Evolutionary conservation across 2,888 invertebrate species (phyloP).

Genomic region (Leuctra nigra): DNA sequence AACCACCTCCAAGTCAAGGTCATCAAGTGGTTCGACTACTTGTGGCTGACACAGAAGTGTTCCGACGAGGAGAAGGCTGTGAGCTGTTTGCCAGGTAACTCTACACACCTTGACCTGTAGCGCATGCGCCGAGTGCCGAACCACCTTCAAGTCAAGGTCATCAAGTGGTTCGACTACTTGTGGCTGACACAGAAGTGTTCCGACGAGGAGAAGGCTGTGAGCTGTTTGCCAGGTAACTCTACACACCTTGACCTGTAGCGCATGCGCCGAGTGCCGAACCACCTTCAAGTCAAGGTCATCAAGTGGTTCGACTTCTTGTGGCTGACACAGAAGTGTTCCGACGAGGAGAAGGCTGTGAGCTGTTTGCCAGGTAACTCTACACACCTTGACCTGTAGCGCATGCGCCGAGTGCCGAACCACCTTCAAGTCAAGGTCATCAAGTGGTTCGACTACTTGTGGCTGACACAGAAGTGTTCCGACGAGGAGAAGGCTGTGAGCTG

Average conservation of each 20-base stretch:
- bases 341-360: conserved; percentile 92
- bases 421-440: conserved; percentile 97
- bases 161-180: conserved; percentile 99
- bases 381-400: conserved; percentile 63
- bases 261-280: conserved; percentile 90
- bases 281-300: conserved; percentile 95
- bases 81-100: conserved; percentile 74
- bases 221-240: conserved; percentile 69
- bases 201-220: conserved; percentile 93
- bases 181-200: conserved; percentile 99
- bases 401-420: conserved; percentile 91
- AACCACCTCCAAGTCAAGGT: conserved; percentile 93
- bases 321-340: conserved; percentile 97
- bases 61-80: conserved; percentile 96
- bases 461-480: conserved; percentile 96
- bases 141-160: conserved; percentile 93
- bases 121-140: conserved; percentile 91
- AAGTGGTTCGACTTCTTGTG: conserved; percentile 99
- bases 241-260: too few relatives aligned
- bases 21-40: conserved; percentile 99
- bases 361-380: conserved; percentile 65
- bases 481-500: conserved; percentile 94
- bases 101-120: conserved; percentile 43
- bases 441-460: conserved; percentile 99
- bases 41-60: conserved; percentile 98